Conservation (phyloP, 2,113 vertebrate species). For the Catagonus wagneri region DNA sequence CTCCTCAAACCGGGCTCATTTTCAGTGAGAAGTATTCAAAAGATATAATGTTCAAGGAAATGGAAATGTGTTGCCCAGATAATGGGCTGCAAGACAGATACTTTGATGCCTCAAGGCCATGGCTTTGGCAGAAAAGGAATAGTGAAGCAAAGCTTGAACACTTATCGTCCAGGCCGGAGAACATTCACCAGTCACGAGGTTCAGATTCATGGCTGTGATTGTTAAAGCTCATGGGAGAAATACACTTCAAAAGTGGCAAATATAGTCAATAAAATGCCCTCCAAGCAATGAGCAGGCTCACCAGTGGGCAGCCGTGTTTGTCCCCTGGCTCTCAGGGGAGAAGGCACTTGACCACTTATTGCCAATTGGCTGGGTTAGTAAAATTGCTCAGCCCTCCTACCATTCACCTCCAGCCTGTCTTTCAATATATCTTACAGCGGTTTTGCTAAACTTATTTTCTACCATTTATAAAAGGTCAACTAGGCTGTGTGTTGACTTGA, state of each 20-base stretch:
- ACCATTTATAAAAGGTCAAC: constrained; percentile 62
- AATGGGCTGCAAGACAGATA: not conserved
- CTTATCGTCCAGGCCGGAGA: constrained; percentile 14
- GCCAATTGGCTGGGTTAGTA: not conserved
- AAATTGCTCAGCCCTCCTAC: not conserved
- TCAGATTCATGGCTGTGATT: not conserved
- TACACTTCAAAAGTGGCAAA: not conserved
- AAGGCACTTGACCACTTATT: not conserved
- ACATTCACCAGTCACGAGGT: not conserved
- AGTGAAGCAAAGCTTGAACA: not conserved
- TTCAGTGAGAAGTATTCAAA: constrained; percentile 28
- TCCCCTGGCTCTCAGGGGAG: not conserved
- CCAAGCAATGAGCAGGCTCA: not conserved
- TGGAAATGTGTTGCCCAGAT: not conserved
- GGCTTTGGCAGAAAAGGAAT: not conserved
- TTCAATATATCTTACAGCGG: constrained; percentile 17
- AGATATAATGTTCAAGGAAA: constrained; percentile 20
- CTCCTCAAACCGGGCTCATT: constrained; percentile 51
- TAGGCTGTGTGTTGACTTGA: constrained; percentile 1
- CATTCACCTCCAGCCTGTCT: not conserved
- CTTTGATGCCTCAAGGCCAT: not conserved
- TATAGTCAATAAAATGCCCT: not conserved
- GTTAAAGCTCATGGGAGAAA: not conserved
- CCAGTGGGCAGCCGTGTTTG: not conserved
- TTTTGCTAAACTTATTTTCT: constrained; percentile 49